A percentile compares a stretch with the other conserved stretches of the same genome.
phyloP scores from a whole-genome alignment of 2,888 invertebrate species.

The Parnassius mnemosyne region DNA sequence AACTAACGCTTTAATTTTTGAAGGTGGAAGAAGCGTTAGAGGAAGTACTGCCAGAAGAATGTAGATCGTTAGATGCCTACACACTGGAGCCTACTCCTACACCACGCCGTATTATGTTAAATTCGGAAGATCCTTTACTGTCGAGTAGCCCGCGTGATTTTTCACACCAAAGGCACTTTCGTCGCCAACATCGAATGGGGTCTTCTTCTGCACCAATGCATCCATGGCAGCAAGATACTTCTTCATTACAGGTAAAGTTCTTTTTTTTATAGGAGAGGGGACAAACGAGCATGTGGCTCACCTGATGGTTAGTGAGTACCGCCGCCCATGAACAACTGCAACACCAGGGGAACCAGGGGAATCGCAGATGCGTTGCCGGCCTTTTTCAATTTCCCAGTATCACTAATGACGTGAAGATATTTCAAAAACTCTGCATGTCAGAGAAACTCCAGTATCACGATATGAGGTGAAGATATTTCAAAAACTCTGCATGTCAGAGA shows the following conservation, averaged over 20 bases:
- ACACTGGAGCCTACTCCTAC: constrained; percentile 83
- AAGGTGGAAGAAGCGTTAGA: constrained; percentile 90
- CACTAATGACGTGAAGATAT: too few relatives aligned
- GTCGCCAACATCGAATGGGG: constrained; percentile 55
- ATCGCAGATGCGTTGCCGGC: too few relatives aligned
- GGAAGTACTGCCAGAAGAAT: constrained; percentile 91
- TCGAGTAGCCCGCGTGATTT: constrained; percentile 93
- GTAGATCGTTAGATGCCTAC: constrained; percentile 82
- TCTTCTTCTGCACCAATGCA: constrained; percentile 51
- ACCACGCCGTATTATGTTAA: constrained; percentile 92
- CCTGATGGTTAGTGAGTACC: too few relatives aligned
- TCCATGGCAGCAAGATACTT: constrained; percentile 66
- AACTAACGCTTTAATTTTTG: not conserved
- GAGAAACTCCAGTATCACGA: too few relatives aligned
- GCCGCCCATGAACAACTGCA: too few relatives aligned
- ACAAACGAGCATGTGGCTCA: too few relatives aligned
- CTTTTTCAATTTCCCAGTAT: too few relatives aligned
- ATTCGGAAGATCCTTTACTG: constrained; percentile 91
- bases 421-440: too few relatives aligned
- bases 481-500: too few relatives aligned
- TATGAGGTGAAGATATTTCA: too few relatives aligned
- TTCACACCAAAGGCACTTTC: constrained; percentile 63
- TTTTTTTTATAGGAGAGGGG: not conserved
- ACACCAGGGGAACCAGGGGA: too few relatives aligned
- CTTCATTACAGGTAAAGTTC: constrained; percentile 61